Evolutionary conservation across 2,113 vertebrate genomes (phyloP).

Genomic region (Mesembrinibis cayennensis): DNA sequence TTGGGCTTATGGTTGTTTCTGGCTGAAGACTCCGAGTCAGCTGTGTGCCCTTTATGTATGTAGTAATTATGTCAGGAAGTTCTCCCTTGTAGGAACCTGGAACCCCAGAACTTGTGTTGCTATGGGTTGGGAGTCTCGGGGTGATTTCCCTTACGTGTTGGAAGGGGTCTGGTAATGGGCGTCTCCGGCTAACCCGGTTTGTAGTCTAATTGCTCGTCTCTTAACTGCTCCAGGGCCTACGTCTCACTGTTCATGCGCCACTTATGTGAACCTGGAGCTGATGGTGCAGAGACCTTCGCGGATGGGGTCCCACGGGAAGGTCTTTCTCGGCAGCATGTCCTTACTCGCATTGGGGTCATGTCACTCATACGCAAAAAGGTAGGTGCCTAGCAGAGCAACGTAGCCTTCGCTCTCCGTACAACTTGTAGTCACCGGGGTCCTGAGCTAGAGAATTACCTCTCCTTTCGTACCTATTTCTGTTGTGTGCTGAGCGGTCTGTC

Average conservation of each 20-base stretch:
- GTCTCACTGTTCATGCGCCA: slow-evolving; percentile 98
- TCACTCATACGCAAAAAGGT: slow-evolving; percentile 98
- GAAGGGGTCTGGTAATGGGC: not conserved
- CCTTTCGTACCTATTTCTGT: not conserved
- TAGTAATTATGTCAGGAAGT: not conserved
- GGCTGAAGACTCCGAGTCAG: not conserved
- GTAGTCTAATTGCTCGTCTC: not conserved
- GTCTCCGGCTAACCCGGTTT: not conserved
- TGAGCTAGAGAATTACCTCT: not conserved
- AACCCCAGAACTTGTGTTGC: not conserved
- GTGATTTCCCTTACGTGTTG: not conserved
- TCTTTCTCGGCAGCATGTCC: slow-evolving; percentile 93
- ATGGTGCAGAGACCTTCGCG: slow-evolving; percentile 96
- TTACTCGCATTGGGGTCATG: slow-evolving; percentile 98
- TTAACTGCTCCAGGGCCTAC: slow-evolving; percentile 81
- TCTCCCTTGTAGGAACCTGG: not conserved
- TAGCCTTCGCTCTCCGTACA: not conserved
- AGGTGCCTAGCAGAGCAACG: not conserved
- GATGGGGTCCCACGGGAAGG: slow-evolving; percentile 97
- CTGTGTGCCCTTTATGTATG: not conserved
- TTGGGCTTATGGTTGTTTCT: not conserved
- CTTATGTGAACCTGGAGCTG: slow-evolving; percentile 95
- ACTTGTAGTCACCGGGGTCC: not conserved
- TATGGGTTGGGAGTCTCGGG: accelerated
- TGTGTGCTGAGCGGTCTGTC: not conserved